Evolutionary conservation across 2,113 vertebrate species (phyloP).

Genomic region (Oceanodroma tethys): DNA sequence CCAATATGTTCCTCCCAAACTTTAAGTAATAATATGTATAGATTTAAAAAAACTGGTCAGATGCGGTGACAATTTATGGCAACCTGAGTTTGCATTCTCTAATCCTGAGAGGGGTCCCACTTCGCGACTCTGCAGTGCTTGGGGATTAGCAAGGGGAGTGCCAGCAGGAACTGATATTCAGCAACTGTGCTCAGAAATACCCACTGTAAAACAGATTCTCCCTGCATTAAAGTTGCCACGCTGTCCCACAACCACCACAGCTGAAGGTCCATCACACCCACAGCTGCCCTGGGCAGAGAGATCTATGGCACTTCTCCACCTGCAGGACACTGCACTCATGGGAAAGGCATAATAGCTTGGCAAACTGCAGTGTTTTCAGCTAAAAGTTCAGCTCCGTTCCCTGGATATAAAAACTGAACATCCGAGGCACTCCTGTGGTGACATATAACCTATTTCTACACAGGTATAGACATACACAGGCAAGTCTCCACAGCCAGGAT

Average conservation of each 20-base stretch:
- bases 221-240: accelerated
- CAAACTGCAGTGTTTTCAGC: not conserved
- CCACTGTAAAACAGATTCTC: not conserved
- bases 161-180: not conserved
- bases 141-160: not conserved
- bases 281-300: not conserved
- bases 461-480: not conserved
- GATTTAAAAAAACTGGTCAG: not conserved
- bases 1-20: not conserved
- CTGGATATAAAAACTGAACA: not conserved
- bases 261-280: not conserved
- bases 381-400: not conserved
- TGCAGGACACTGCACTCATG: not conserved
- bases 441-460: not conserved
- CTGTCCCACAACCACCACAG: too few relatives aligned
- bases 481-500: not conserved
- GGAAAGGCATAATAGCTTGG: not conserved
- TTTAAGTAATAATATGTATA: not conserved
- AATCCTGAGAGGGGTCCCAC: not conserved
- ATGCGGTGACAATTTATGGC: not conserved
- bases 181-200: not conserved
- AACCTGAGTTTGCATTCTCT: not conserved
- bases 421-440: not conserved
- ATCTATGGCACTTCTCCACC: not conserved
- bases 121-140: not conserved